These are phyloP conservation scores for Takifugu bimaculatus DNA, from an alignment of 2,113 vertebrate genomes.

Conservation along the genomic window DNA sequence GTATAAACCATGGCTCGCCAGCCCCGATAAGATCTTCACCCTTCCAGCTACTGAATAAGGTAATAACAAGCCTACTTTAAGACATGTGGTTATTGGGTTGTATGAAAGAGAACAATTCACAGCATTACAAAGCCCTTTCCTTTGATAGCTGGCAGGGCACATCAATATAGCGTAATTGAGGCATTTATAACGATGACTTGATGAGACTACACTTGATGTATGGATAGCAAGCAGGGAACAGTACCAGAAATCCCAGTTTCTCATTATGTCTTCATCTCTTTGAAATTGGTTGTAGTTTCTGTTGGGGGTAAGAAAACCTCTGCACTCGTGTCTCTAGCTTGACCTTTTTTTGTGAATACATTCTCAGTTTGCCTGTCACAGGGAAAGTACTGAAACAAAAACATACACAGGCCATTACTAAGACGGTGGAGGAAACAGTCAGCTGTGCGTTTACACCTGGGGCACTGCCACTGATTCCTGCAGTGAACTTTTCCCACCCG, in stretches of 20 bases:
- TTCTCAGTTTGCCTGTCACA: conserved; percentile 62
- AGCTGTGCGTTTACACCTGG: conserved; percentile 67
- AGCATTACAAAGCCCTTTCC: conserved; percentile 73
- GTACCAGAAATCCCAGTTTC: conserved; percentile 40
- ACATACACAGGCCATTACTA: conserved; percentile 62
- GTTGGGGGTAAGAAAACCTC: conserved; percentile 29
- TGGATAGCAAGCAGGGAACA: conserved; percentile 40
- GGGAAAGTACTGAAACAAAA: conserved; percentile 56
- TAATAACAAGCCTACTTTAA: conserved; percentile 69
- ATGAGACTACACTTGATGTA: conserved; percentile 54
- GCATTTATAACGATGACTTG: conserved; percentile 59
- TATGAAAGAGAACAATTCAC: conserved; percentile 71
- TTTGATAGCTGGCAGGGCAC: conserved; percentile 65
- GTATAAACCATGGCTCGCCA: conserved; percentile 49
- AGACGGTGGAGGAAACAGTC: conserved; percentile 64
- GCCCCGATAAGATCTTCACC: conserved; percentile 48
- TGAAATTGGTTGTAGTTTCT: conserved; percentile 30
- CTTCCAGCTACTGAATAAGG: conserved; percentile 53
- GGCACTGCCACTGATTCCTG: conserved; percentile 48
- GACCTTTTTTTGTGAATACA: conserved; percentile 60
- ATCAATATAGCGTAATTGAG: conserved; percentile 63
- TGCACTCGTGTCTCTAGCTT: conserved; percentile 28
- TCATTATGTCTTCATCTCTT: conserved; percentile 32
- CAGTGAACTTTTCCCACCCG: conserved; percentile 48
- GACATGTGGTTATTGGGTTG: conserved; percentile 70